These are phyloP conservation scores for Xylocopa sonorina DNA, from an alignment of 1,140 invertebrate species.

Conservation along the genomic window DNA sequence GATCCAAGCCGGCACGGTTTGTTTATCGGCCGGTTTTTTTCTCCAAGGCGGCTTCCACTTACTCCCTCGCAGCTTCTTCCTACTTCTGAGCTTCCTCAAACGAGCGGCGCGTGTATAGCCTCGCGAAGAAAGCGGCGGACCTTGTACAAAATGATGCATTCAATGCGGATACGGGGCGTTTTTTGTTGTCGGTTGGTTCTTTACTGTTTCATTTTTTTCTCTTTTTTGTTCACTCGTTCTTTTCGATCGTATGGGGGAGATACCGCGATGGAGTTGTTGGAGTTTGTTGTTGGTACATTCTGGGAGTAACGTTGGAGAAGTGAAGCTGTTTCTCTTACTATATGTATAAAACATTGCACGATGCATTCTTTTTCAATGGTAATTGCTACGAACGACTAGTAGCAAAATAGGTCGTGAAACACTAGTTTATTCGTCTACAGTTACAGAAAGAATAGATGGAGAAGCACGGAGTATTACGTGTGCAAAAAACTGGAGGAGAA, in stretches of 20 bases:
- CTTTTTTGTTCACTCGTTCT: background rate
- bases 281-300: no score
- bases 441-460: background rate
- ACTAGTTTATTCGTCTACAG: no score
- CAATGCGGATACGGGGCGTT: background rate
- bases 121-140: background rate
- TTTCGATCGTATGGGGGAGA: no score
- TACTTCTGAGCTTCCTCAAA: conserved; percentile 30
- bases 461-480: background rate
- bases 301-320: no score
- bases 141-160: background rate
- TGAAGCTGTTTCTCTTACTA: no score
- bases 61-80: conserved; percentile 23
- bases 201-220: background rate
- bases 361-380: no score
- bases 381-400: no score
- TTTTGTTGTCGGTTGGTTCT: background rate
- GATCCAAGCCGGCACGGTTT: conserved; percentile 73
- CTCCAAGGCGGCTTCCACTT: conserved; percentile 9
- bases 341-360: no score
- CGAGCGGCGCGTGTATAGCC: background rate
- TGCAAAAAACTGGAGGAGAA: background rate
- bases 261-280: background rate
- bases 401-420: no score
- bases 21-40: conserved; percentile 73